Percentiles rank a stretch among this genome's conserved stretches.
These are phyloP conservation scores for Mugil cephalus DNA, from an alignment of 2,113 vertebrate genomes.

Conservation along the genomic window DNA sequence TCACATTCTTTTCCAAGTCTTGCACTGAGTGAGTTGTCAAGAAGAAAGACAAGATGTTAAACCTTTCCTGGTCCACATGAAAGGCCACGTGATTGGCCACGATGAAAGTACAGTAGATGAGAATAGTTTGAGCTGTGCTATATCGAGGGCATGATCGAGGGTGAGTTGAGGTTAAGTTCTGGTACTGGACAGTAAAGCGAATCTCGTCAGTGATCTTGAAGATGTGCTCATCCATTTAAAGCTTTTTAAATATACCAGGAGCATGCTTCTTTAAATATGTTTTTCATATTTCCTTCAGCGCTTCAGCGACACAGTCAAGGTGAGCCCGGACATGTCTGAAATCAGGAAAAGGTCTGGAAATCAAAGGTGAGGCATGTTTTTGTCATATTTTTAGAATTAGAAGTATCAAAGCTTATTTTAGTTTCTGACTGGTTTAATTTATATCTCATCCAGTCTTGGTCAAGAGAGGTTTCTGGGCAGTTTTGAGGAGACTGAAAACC, in stretches of 20 bases:
- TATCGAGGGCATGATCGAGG: constrained; percentile 28
- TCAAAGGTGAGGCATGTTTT: constrained; percentile 81
- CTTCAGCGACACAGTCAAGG: constrained; percentile 91
- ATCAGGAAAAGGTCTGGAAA: constrained; percentile 80
- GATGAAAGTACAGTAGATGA: constrained; percentile 38
- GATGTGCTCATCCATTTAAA: constrained; percentile 26
- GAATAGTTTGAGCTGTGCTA: constrained; percentile 22
- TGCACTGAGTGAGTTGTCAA: constrained; percentile 20
- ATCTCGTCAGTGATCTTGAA: constrained; percentile 16
- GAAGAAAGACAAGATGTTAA: constrained; percentile 19
- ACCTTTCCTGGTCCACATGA: constrained; percentile 9
- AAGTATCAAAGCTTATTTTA: background rate
- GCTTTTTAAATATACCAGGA: constrained; percentile 21
- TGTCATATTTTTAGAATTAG: background rate
- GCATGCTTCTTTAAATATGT: background rate
- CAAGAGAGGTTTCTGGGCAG: constrained; percentile 66
- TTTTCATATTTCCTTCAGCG: constrained; percentile 79
- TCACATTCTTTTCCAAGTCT: constrained; percentile 48
- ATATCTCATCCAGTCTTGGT: constrained; percentile 54
- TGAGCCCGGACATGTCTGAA: constrained; percentile 88
- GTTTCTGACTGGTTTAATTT: background rate
- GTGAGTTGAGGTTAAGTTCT: constrained; percentile 38
- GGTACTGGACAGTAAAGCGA: constrained; percentile 12
- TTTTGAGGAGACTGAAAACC: constrained; percentile 83
- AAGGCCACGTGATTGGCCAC: background rate